Evolutionary conservation across 2,797 vertebrate species (phyloP), one percentile per base, ranked within the genome.

Genomic region (Hippopotamyrus pictus): DNA sequence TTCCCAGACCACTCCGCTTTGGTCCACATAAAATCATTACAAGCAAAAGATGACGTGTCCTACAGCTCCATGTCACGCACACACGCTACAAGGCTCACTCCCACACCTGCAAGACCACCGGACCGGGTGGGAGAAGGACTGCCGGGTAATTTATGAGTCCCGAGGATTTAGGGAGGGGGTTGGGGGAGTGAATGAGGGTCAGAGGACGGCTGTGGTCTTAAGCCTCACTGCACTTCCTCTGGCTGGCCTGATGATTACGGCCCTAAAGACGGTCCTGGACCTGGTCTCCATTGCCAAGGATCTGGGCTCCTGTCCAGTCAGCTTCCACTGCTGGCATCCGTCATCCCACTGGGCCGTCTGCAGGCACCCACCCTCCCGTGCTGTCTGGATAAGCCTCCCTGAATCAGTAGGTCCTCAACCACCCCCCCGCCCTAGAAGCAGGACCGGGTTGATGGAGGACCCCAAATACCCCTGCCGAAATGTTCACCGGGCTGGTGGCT

Each of bases 21-120:
- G 82, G 41, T 48, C 82, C 44, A 48, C 44, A 25, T 22, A 84
- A 48, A 84, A 84, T 48, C 82, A 84, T 48, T 84, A 50, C 41
- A 50, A 84, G 50, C 84, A 86, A 17, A 86, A 22, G 37, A 83
- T 73, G 79, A 83, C 11, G 48, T 54, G 9, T 19, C 17, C 33
- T 59, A 59, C 37, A 25, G 11, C 57, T 46, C 25, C 41, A 12
- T 48, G 41, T 65, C 41, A 9, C 8, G 9, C 59, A 90, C 89
- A 90, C 83, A 86, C 89, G 87, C 88, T 90, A 73, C 91, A 90
- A 41, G 86, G 48, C 25, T 90, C 90, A 85, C 91, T 91, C 90
- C 88, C 90, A 87, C 5, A 44, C 85, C 88, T 50, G 79, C 54
- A 65, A 62, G 22, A 87, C 85, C 29, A 76, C 85, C 85, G 3